Base-by-base conservation (phyloP, 1,140 invertebrate genomes). In the Lerema accius region DNA sequence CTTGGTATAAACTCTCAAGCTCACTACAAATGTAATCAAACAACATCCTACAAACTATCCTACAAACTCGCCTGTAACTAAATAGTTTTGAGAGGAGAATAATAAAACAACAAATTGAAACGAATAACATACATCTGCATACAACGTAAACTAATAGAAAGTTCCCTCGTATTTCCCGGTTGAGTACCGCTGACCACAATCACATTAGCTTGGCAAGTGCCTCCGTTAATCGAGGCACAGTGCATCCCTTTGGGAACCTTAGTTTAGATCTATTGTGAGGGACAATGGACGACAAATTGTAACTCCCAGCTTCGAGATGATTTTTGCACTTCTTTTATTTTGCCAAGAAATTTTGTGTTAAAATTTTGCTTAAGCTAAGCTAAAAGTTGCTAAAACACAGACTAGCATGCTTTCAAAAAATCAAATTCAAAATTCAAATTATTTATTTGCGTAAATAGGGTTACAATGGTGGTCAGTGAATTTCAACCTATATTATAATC, bases 251-350 rank as follows among this genome's bases (percentile, higher is more conserved):
- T 11, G 35, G 35, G 35, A 37, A 1, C n/a, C 35, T 11, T n/a
- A n/a, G 35, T 37, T 37, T 37, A 37, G n/a, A 37, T 37, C 35
- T 37, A 37, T 37, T 37, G n/a, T 37, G n/a, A 37, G n/a, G 35
- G 35, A 37, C 35, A 37, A 37, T 37, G 35, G 10, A 37, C 35
- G 35, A n/a, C 35, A 37, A 37, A 37, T 37, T 37, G 35, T 11
- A n/a, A 11, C 35, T 37, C 35, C n/a, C 35, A 37, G 35, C 7
- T n/a, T n/a, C n/a, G n/a, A n/a, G n/a, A n/a, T 37, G 35, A 37
- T 37, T 11, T 37, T 11, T n/a, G 35, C 11, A 37, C 1, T 11
- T 37, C 35, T 37, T 11, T 11, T 11, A 0, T 2, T 1, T 37
- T 11, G 1, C 3, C 35, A 11, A 37, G 10, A 37, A 37, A 37